A percentile compares a stretch with the other conserved stretches of the same genome.
Conservation (phyloP, 1,140 invertebrate species). For the Charaxes varanes region DNA sequence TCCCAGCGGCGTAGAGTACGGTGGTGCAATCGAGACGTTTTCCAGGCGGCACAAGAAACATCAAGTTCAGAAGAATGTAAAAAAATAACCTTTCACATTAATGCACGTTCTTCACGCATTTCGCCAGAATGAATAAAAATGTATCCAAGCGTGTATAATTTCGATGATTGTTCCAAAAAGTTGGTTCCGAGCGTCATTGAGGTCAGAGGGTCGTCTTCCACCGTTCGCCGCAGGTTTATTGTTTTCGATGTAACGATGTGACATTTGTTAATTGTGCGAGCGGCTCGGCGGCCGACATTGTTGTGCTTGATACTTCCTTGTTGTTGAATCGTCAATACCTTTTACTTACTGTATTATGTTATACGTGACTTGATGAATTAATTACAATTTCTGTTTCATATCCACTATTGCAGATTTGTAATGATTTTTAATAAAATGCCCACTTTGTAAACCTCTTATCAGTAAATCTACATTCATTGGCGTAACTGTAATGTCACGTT, state of each 20-base stretch:
- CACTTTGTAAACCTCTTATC: too few species aligned
- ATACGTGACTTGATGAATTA: too few species aligned
- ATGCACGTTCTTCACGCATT: background rate
- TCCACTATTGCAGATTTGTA: background rate
- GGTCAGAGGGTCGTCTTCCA: constrained; percentile 23
- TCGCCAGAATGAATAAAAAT: background rate
- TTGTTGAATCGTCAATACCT: too few species aligned
- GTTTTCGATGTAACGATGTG: constrained; percentile 21
- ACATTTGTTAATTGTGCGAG: constrained; percentile 19
- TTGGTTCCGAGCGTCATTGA: constrained; percentile 15
- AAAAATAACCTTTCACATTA: background rate
- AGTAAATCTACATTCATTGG: too few species aligned
- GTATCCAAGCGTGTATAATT: constrained; percentile 4
- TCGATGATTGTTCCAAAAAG: constrained; percentile 13
- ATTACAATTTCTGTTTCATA: too few species aligned
- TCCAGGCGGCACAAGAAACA: too few species aligned
- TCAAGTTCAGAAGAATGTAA: too few species aligned
- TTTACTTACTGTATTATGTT: background rate
- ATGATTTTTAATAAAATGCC: constrained; percentile 9
- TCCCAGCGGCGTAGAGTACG: too few species aligned
- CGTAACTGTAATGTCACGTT: constrained; percentile 2
- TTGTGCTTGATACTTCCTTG: constrained; percentile 3
- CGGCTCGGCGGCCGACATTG: background rate
- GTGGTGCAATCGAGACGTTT: too few species aligned
- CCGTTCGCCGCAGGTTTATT: constrained; percentile 21